phyloP scores from a whole-genome alignment of 2,888 invertebrate species.

The Mactromeris polynyma region DNA sequence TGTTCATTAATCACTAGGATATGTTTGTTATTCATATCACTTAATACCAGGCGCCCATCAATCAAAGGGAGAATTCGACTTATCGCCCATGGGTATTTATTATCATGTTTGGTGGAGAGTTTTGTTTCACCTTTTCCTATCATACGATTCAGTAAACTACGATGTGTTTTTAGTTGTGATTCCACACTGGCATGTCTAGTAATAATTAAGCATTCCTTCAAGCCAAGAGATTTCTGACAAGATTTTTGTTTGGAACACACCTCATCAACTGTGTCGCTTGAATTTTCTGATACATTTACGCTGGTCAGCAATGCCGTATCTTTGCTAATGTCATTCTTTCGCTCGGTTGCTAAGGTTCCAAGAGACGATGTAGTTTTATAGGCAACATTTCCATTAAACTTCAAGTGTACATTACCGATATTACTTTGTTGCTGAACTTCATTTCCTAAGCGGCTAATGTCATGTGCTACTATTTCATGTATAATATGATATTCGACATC shows the following conservation, averaged over 20 bases:
- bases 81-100: background rate
- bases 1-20: background rate
- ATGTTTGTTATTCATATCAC: background rate
- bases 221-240: no score
- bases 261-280: slow-evolving; percentile 13
- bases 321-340: background rate
- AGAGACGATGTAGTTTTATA: background rate
- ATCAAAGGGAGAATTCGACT: background rate
- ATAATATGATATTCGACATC: background rate
- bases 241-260: background rate
- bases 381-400: background rate
- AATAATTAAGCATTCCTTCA: no score
- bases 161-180: background rate
- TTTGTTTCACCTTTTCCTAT: background rate
- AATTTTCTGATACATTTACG: background rate
- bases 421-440: background rate
- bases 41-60: background rate
- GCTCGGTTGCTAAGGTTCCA: background rate
- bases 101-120: background rate
- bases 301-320: background rate
- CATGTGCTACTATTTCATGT: background rate
- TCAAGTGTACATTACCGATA: background rate
- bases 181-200: no score
- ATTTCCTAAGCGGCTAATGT: background rate
- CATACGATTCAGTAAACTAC: background rate